These are phyloP conservation scores for Gallinago jamesoni DNA, from an alignment of 2,113 vertebrate species.

Conservation along the genomic window DNA sequence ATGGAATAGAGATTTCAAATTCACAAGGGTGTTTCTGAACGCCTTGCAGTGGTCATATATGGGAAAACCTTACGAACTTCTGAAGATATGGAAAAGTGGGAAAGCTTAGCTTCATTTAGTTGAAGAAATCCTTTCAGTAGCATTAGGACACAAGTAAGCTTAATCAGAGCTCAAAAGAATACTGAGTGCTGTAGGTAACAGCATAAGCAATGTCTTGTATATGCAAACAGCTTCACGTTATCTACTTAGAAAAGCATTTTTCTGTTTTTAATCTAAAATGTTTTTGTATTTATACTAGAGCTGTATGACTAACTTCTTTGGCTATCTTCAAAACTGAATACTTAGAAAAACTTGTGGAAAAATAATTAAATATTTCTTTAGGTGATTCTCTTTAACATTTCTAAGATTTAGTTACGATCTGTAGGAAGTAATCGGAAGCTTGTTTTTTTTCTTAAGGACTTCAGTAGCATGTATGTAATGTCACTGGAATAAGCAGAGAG, in stretches of 20 bases:
- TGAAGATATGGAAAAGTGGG: not conserved
- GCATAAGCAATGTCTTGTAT: not conserved
- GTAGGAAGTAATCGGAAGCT: not conserved
- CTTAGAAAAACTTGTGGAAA: not conserved
- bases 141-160: not conserved
- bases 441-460: not conserved
- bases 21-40: not conserved
- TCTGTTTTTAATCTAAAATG: not conserved
- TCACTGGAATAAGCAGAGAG: not conserved
- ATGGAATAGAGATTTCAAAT: not conserved
- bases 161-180: not conserved
- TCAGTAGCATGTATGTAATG: not conserved
- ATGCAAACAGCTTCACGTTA: not conserved
- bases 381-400: not conserved
- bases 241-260: not conserved
- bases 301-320: not conserved
- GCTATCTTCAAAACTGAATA: not conserved
- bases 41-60: not conserved
- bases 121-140: not conserved
- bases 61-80: not conserved
- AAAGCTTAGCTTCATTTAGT: not conserved
- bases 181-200: not conserved
- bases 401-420: not conserved
- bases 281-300: not conserved
- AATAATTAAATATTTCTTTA: not conserved